These are phyloP conservation scores for Drosophila neocordata DNA, from an alignment of 1,140 invertebrate genomes.

Conservation along the genomic window DNA sequence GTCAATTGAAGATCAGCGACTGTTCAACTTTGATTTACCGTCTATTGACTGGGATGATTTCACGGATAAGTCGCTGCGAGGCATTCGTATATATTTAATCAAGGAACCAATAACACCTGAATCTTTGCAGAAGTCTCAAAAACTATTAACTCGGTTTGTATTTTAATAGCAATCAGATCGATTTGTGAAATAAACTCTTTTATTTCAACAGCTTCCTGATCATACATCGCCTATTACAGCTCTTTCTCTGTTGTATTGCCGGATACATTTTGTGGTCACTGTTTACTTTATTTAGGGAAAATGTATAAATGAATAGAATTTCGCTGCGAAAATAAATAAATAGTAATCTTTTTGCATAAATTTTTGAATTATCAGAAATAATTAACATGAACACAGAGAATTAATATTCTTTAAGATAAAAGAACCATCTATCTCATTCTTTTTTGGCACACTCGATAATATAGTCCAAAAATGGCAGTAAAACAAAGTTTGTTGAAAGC, in stretches of 20 bases:
- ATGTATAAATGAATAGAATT: not conserved
- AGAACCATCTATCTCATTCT: too few species aligned
- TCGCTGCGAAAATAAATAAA: not conserved
- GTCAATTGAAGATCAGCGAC: constrained; percentile 84
- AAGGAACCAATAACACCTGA: constrained; percentile 86
- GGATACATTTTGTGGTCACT: constrained; percentile 7
- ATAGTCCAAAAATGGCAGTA: too few species aligned
- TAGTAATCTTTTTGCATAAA: too few species aligned
- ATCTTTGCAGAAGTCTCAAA: constrained; percentile 83
- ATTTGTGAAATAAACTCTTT: not conserved
- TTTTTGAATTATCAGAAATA: too few species aligned
- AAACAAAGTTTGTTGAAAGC: too few species aligned
- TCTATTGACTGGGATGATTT: constrained; percentile 87
- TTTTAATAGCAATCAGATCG: too few species aligned
- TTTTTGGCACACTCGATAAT: too few species aligned
- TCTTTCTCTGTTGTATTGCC: not conserved
- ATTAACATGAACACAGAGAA: too few species aligned
- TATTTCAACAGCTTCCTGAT: not conserved
- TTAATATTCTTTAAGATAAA: too few species aligned
- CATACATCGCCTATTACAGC: constrained; percentile 14
- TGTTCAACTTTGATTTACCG: constrained; percentile 88
- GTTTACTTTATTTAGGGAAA: not conserved
- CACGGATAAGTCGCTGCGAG: constrained; percentile 85
- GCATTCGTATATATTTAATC: constrained; percentile 86
- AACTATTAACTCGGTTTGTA: constrained; percentile 33